Conservation (phyloP, 2,797 vertebrate species). For the Macrochelys suwanniensis region DNA sequence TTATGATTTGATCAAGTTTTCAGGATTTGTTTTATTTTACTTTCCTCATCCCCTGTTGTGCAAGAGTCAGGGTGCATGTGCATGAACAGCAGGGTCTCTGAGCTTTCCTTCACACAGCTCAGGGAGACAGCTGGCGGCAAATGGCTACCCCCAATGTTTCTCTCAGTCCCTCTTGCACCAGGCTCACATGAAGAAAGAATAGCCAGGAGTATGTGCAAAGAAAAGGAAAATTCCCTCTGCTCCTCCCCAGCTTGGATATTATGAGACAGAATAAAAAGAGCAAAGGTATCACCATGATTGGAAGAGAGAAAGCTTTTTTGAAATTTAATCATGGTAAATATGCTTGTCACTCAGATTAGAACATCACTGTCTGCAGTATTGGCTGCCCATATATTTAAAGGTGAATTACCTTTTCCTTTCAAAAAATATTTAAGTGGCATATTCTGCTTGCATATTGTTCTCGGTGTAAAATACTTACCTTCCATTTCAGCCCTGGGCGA, state of each 20-base stretch:
- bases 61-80: background rate
- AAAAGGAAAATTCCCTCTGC: background rate
- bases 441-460: background rate
- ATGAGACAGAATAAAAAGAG: background rate
- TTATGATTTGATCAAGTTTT: background rate
- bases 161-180: background rate
- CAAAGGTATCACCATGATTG: background rate
- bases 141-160: background rate
- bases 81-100: background rate
- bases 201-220: background rate
- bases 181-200: background rate
- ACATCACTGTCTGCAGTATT: background rate
- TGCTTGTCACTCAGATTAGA: background rate
- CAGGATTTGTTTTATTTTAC: background rate
- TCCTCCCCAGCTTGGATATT: background rate
- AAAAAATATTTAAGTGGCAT: background rate
- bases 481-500: conserved; percentile 85
- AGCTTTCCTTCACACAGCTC: background rate
- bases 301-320: background rate
- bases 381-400: background rate
- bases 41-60: background rate
- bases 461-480: conserved; percentile 80
- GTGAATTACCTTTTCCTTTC: background rate
- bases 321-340: background rate
- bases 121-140: background rate